These are phyloP conservation scores for Papilio glaucus DNA, from an alignment of 1,140 invertebrate genomes.

Conservation along the genomic window DNA sequence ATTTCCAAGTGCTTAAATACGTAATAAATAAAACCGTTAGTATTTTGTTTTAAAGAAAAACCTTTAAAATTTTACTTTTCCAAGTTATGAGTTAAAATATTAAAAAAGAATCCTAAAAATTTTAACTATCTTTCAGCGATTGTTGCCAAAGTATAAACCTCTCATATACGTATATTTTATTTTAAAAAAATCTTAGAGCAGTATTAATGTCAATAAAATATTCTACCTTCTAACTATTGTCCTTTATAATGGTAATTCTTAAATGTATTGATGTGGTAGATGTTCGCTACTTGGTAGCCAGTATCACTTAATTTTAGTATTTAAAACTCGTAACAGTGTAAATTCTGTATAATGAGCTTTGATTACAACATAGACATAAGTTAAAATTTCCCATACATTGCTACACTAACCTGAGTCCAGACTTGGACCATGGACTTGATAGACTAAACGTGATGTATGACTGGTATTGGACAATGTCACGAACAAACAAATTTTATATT, in stretches of 20 bases:
- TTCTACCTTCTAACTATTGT: slow-evolving; percentile 2
- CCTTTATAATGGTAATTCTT: not conserved
- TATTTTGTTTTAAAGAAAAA: too few species aligned
- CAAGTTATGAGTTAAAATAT: not conserved
- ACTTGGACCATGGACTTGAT: too few species aligned
- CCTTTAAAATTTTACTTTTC: too few species aligned
- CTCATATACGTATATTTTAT: not conserved
- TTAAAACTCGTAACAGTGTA: not conserved
- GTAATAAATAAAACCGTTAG: too few species aligned
- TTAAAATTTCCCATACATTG: too few species aligned
- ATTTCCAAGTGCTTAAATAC: too few species aligned
- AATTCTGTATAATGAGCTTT: not conserved
- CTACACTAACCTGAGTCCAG: too few species aligned
- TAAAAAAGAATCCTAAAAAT: not conserved
- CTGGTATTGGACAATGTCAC: too few species aligned
- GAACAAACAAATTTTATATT: too few species aligned
- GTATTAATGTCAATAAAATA: slow-evolving; percentile 3
- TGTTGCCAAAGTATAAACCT: slow-evolving; percentile 7
- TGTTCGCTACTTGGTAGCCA: slow-evolving; percentile 15
- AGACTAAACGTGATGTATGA: too few species aligned
- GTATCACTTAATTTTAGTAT: not conserved
- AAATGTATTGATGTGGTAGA: not conserved
- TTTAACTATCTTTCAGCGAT: not conserved
- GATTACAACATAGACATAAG: not conserved
- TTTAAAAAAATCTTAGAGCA: not conserved